These are phyloP conservation scores for Bombus vancouverensis DNA, from an alignment of 1,140 invertebrate species.

Conservation along the genomic window DNA sequence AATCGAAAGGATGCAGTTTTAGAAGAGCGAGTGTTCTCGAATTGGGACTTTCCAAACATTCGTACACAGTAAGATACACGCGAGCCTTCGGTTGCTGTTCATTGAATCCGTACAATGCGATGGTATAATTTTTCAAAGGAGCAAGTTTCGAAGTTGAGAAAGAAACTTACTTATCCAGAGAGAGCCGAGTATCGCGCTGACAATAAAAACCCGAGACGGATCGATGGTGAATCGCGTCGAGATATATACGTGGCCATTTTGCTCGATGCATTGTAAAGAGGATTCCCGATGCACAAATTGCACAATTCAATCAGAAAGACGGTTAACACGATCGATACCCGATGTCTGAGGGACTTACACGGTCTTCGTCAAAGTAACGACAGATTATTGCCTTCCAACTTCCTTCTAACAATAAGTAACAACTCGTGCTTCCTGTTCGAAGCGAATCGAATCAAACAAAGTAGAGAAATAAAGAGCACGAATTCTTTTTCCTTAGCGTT, in stretches of 20 bases:
- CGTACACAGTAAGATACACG: neutral
- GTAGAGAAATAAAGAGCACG: neutral
- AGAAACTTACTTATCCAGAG: neutral
- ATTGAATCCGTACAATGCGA: neutral
- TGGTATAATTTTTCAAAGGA: slow-evolving; percentile 3
- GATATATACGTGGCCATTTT: neutral
- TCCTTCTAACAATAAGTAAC: neutral
- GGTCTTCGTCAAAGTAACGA: slow-evolving; percentile 17
- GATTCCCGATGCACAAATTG: slow-evolving; percentile 30
- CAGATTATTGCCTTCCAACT: slow-evolving; percentile 18
- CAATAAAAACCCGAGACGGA: neutral
- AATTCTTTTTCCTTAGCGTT: neutral
- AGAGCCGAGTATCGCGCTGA: neutral
- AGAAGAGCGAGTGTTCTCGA: neutral
- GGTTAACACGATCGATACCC: slow-evolving; percentile 6
- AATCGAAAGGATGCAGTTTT: neutral
- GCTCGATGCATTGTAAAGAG: neutral
- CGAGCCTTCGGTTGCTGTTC: neutral
- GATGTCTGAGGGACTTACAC: slow-evolving; percentile 16
- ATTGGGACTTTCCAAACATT: neutral
- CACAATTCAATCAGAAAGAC: slow-evolving; percentile 31
- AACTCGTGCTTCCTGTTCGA: neutral
- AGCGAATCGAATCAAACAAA: neutral
- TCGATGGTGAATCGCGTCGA: neutral
- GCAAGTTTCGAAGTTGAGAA: neutral